Conservation (phyloP, 2,888 invertebrate species). For the Meiosimyza decipiens region DNA sequence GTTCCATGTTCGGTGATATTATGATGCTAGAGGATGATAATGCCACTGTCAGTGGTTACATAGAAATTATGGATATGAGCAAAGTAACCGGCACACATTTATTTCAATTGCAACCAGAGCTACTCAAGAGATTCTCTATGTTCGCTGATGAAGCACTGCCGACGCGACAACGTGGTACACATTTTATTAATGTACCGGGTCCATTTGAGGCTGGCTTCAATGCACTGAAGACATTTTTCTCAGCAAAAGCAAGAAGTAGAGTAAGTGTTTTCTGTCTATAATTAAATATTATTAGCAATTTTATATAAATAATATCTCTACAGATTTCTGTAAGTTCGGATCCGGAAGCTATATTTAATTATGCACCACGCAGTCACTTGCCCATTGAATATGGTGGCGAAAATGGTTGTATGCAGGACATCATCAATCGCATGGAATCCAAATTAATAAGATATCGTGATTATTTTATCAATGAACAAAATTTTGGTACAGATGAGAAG, state of each 20-base stretch:
- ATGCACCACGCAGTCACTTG: constrained; percentile 71
- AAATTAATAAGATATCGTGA: constrained; percentile 55
- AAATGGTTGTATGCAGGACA: constrained; percentile 67
- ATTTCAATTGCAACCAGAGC: constrained; percentile 71
- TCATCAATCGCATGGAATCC: constrained; percentile 59
- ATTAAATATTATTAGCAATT: no score
- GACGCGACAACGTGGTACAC: constrained; percentile 72
- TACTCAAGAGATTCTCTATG: constrained; percentile 72
- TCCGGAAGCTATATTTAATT: constrained; percentile 71
- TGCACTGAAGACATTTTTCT: constrained; percentile 72
- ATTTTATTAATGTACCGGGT: constrained; percentile 72
- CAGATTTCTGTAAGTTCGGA: constrained; percentile 71
- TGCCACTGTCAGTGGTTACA: constrained; percentile 69
- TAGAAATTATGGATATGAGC: constrained; percentile 72
- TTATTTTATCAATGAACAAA: constrained; percentile 58
- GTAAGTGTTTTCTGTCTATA: constrained; percentile 68
- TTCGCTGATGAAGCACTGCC: constrained; percentile 74
- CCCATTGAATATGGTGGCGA: constrained; percentile 77
- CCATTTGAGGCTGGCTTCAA: constrained; percentile 73
- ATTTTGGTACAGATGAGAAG: constrained; percentile 59
- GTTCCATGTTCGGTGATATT: constrained; percentile 74
- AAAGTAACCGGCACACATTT: constrained; percentile 70
- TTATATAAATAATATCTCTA: accelerated
- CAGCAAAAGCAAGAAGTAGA: constrained; percentile 72
- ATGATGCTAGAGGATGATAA: constrained; percentile 75